Evolutionary conservation across 2,888 invertebrate species (phyloP), one percentile per base, ranked within the genome.

Genomic region (Aporophyla nigra): DNA sequence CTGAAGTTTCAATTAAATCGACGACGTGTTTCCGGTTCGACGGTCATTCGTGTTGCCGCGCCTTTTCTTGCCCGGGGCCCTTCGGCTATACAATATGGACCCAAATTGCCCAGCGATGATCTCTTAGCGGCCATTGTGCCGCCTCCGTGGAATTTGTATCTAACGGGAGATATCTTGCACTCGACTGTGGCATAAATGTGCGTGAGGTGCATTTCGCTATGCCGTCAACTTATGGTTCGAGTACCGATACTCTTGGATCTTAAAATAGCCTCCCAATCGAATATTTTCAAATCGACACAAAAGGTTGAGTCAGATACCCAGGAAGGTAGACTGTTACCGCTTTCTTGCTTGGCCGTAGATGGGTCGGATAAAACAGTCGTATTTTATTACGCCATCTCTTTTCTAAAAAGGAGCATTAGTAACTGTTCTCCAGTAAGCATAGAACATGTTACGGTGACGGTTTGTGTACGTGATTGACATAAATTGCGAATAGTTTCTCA

Each of bases 111-210:
- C 90, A 90, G 93, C 93, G 92, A 92, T 92, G 91, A 87, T 90
- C 87, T 90, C 89, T 89, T 89, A 90, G 90, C 74, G 91, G 84
- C 91, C 85, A 94, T 95, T 94, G 93, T 95, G 91, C 90, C 88
- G 88, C 88, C 87, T 92, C 90, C 87, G 87, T 90, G 93, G 94
- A 94, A 95, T 94, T 93, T 92, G 91, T 93, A 87, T 90, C 89
- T 94, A 94, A 95, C 94, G 94, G 94, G 93, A 94, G 92, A 93
- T 93, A 87, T 90, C 92, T 93, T 93, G 91, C 93, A 94, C 90
- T 93, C 90, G 86, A 89, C 89, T 91, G 85, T 83, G 69, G 77
- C 88, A 89, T 87, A 88, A 92, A 92, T 90, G 88, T 93, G 92
- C 92, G 92, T 94, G 92, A 92, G 92, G 88, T 92, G 93, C 92